phyloP scores from a whole-genome alignment of 2,113 vertebrate genomes.

The Brachionichthys hirsutus region DNA sequence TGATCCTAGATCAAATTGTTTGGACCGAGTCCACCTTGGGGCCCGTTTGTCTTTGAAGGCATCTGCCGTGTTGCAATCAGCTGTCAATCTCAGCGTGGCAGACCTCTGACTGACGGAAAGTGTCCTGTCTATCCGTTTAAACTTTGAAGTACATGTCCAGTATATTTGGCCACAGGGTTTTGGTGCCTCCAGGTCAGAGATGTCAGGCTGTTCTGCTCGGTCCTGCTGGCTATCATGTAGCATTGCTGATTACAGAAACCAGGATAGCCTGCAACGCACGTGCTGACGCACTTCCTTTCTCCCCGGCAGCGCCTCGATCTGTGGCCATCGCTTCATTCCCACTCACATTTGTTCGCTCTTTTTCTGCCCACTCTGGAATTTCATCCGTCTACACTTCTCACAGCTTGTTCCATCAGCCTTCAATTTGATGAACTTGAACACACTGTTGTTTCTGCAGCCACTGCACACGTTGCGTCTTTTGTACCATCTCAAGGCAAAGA shows the following conservation, averaged over 20 bases:
- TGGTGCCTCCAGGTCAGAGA: constrained; percentile 46
- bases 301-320: constrained; percentile 1
- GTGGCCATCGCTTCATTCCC: constrained; percentile 29
- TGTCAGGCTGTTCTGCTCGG: constrained; percentile 31
- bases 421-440: background rate
- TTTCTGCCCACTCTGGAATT: constrained; percentile 56
- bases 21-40: too few species aligned
- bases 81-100: too few species aligned
- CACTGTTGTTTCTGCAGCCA: background rate
- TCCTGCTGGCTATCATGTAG: constrained; percentile 58
- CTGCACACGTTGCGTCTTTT: constrained; percentile 13
- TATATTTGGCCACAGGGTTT: constrained; percentile 25
- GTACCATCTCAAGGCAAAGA: background rate
- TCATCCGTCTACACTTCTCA: constrained; percentile 44
- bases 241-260: constrained; percentile 45
- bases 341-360: too few species aligned
- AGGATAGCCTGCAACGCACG: constrained; percentile 52
- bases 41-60: too few species aligned
- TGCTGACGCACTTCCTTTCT: constrained; percentile 53
- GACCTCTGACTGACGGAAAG: too few species aligned
- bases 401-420: constrained; percentile 3
- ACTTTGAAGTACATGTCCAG: constrained; percentile 14
- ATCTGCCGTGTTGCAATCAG: too few species aligned
- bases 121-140: constrained; percentile 1
- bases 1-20: too few species aligned